Evolutionary conservation across 2,888 invertebrate genomes (phyloP), one percentile per base, ranked within the genome.

Genomic region (Heliconius ethilla): DNA sequence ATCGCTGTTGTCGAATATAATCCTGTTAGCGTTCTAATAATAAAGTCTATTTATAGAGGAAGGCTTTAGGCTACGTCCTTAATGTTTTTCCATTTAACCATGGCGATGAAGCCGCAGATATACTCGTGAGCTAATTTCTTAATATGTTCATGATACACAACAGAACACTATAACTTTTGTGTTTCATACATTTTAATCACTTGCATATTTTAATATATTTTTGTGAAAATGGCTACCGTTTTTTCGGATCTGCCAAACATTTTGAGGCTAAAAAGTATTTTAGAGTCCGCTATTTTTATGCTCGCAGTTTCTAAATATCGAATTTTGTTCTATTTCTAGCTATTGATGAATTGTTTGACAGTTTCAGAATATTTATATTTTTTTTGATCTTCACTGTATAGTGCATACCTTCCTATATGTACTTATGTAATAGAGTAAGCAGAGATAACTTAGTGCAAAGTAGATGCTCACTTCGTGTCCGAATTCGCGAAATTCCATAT

Each of bases 181-280:
- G 9, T 69, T 40, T 25, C 15, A 69, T 45, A 40, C 10, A 45
- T 69, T 40, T 69, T 25, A 69, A 45, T 9, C 40, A 25, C 9
- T 15, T 45, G 45, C 25, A 69, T 18, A 45, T 69, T 45, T 25
- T 3, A 45, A 45, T 25, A 25, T 25, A 45, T 69, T 40, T 25
- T 25, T 27, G 40, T 9, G 18, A 27, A 69, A 69, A 25, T 27
- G 7, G 15, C 69, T 10, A 15, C 25, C 40, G 25, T 15, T 27
- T 18, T 69, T 69, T 69, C 69, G 18, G 25, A 40, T 40, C 25
- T 69, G 69, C 27, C 69, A 69, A 69, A 69, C 25, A 15, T 45
- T 69, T 45, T 69, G 40, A 25, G 40, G 25, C 27, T 25, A 22
- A 67, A 67, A 67, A 25, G n/a, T 67, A 40, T 67, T 67, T 67